Percentiles rank a stretch among this genome's conserved stretches.
Evolutionary conservation across 2,797 vertebrate species (phyloP).

Genomic region (Phylloscopus collybita): DNA sequence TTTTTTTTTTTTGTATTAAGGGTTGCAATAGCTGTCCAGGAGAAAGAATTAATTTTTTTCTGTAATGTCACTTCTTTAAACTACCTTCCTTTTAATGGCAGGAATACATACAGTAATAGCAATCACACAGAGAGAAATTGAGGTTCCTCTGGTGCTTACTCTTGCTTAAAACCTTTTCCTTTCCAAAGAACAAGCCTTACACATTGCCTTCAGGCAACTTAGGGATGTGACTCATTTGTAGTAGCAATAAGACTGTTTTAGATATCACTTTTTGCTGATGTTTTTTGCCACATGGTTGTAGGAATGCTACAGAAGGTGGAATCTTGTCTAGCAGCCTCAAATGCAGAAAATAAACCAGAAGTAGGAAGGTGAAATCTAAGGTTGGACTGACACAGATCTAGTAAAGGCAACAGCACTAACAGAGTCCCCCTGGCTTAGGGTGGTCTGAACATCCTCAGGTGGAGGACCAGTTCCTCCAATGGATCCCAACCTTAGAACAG

Average conservation of each 20-base stretch:
- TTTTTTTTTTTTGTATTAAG: not conserved
- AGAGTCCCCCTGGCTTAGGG: accelerated
- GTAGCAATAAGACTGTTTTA: not conserved
- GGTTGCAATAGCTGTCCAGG: not conserved
- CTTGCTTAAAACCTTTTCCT: not conserved
- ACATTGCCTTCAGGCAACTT: not conserved
- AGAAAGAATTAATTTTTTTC: not conserved
- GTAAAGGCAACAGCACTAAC: not conserved
- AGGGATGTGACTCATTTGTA: not conserved
- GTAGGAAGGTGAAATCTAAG: not conserved
- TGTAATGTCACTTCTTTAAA: not conserved
- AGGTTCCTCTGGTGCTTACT: not conserved
- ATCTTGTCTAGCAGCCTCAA: not conserved
- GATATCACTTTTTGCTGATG: not conserved
- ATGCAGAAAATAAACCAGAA: not conserved
- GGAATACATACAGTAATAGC: not conserved
- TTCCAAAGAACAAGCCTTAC: not conserved
- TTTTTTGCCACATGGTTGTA: not conserved
- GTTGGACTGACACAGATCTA: not conserved
- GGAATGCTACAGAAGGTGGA: not conserved
- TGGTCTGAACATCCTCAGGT: not conserved
- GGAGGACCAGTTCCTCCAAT: not conserved
- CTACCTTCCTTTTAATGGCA: not conserved
- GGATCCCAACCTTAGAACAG: not conserved
- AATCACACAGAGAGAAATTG: not conserved